Percentiles rank a stretch among this genome's conserved stretches.
phyloP scores from a whole-genome alignment of 2,113 vertebrate species.

The Myrmecobius fasciatus region DNA sequence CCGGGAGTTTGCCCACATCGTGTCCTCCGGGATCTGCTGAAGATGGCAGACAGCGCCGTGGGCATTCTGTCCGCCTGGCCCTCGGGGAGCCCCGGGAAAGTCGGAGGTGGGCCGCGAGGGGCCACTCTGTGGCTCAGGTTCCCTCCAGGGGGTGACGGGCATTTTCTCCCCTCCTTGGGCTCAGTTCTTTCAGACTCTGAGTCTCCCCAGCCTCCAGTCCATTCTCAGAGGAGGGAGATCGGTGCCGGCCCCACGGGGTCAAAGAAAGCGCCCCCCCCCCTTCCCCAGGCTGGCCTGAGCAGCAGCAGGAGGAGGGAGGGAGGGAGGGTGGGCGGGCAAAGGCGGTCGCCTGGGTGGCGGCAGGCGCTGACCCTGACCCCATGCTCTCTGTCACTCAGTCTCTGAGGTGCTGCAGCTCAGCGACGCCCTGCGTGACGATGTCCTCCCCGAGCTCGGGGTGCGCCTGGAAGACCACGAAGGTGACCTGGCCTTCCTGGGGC shows the following conservation, averaged over 20 bases:
- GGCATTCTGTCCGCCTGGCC: no score
- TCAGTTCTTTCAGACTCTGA: neutral
- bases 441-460: conserved; percentile 94
- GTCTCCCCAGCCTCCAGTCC: neutral
- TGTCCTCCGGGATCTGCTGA: neutral
- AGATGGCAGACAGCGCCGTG: no score
- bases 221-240: neutral
- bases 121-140: neutral
- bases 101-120: no score
- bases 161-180: no score
- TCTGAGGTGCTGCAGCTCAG: conserved; percentile 91
- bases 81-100: neutral
- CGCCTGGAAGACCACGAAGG: conserved; percentile 98
- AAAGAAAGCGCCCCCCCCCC: no score
- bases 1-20: no score
- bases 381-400: conserved; percentile 81
- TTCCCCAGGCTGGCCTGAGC: no score
- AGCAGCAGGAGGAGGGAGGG: no score
- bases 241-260: neutral
- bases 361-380: neutral
- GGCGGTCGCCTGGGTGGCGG: no score
- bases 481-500: conserved; percentile 62
- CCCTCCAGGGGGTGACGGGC: neutral
- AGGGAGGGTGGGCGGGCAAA: no score
- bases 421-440: conserved; percentile 91